Evolutionary conservation across 2,113 vertebrate genomes (phyloP).

Genomic region (Acinonyx jubatus): DNA sequence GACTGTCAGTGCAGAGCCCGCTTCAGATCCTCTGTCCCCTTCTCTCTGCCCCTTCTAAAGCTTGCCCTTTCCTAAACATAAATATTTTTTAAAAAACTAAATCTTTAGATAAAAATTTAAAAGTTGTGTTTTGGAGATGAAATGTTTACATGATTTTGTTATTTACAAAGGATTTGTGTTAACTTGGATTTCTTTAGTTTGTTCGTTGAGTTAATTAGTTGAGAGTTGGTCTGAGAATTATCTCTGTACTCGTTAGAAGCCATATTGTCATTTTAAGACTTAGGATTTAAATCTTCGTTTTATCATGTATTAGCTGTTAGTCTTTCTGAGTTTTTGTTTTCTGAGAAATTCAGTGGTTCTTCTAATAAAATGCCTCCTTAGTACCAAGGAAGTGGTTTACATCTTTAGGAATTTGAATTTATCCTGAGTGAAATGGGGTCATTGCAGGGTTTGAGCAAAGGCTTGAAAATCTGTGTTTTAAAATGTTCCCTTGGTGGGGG

Average conservation of each 20-base stretch:
- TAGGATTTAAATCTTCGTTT: not conserved
- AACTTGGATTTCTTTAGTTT: not conserved
- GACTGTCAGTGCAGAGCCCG: too few relatives aligned
- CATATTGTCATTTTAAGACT: not conserved
- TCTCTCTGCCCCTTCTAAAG: too few relatives aligned
- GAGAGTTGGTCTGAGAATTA: not conserved
- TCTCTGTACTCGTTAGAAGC: not conserved
- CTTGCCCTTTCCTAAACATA: too few relatives aligned
- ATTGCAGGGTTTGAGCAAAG: not conserved
- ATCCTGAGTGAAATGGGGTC: not conserved
- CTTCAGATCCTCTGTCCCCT: too few relatives aligned
- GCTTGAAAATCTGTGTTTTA: not conserved
- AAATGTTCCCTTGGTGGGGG: not conserved
- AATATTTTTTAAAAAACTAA: too few relatives aligned
- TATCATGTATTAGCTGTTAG: not conserved
- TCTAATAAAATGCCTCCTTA: not conserved
- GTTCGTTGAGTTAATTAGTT: not conserved
- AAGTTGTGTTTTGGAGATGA: not conserved
- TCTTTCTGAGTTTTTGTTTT: not conserved
- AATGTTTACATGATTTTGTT: not conserved
- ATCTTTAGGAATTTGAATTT: not conserved
- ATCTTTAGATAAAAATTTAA: not conserved
- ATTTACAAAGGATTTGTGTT: not conserved
- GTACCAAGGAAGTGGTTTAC: not conserved
- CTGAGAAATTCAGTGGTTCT: not conserved